These are phyloP conservation scores for Nephrotoma flavescens DNA, from an alignment of 2,888 invertebrate genomes.

Conservation along the genomic window DNA sequence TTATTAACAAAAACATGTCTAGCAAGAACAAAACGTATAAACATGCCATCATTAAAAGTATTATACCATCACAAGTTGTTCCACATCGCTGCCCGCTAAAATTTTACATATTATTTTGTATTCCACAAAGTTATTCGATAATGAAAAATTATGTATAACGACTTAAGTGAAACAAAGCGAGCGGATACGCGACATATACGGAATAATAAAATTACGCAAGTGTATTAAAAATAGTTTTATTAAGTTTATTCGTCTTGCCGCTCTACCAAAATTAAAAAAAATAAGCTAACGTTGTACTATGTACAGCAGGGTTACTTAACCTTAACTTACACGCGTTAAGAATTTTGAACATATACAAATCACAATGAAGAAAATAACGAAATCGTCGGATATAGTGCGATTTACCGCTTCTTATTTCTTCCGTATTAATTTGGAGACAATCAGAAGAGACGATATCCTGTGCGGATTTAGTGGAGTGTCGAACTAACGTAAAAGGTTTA, in stretches of 20 bases:
- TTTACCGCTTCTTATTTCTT: too few species aligned
- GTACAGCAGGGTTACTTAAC: background rate
- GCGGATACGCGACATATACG: background rate
- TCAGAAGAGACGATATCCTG: too few species aligned
- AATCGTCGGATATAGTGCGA: too few species aligned
- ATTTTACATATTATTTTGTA: background rate
- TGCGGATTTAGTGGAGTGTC: too few species aligned
- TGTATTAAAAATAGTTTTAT: background rate
- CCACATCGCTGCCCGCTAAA: background rate
- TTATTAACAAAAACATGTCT: background rate
- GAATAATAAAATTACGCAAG: background rate
- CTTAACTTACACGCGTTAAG: background rate
- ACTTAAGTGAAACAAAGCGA: background rate
- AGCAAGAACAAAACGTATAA: background rate
- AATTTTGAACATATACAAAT: too few species aligned
- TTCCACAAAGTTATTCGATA: background rate
- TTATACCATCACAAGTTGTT: background rate
- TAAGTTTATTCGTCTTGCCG: background rate
- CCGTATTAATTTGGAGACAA: too few species aligned
- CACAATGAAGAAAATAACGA: too few species aligned
- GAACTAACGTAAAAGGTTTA: too few species aligned
- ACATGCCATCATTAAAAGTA: background rate
- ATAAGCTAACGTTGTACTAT: background rate
- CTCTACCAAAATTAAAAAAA: background rate
- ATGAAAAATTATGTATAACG: background rate